Evolutionary conservation across 2,888 invertebrate genomes (phyloP), one percentile per base, ranked within the genome.

Genomic region (Lypha dubia): DNA sequence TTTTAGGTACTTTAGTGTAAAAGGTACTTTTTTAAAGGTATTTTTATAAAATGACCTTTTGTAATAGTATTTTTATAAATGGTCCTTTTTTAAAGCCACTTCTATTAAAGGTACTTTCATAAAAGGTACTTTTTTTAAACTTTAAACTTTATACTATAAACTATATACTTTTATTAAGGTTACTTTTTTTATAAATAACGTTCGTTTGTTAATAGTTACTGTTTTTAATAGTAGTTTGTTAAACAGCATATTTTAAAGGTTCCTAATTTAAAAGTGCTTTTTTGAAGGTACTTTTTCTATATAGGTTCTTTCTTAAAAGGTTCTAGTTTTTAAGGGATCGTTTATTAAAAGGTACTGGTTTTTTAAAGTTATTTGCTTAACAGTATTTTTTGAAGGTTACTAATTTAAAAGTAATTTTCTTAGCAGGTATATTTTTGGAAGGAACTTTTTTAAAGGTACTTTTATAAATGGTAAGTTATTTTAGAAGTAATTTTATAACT

Each of bases 81-180:
- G 38, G 38, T 38, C 11, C 38, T 38, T 11, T 38, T 38, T 11
- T 38, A 38, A 38, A 1, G 13, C 13, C 3, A 6, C 4, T 15
- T 22, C 3, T 7, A 38, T 7, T 22, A 22, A 41, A 22, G 15
- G 62, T 62, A 41, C 7, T 62, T 41, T 62, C 41, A 1, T 22
- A 41, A 58, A 56, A 13, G 13, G 38, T 17, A 17, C 20, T 35
- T 35, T 20, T 20, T 20, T 6, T 1, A 9, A 60, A 38, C 20
- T 4, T 3, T 56, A 9, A 38, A 28, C n/a, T 24, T 6, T 32
- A 32, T 6, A 32, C 4, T 32, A 32, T 32, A 32, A 6, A 32
- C 32, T 32, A 32, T 32, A 32, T 38, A 38, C 35, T 58, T 58
- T 58, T 32, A 17, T 38, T 38, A 60, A 56, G 11, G 60, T n/a